Evolutionary conservation across 2,113 vertebrate genomes (phyloP).

Genomic region (Turnix velox): DNA sequence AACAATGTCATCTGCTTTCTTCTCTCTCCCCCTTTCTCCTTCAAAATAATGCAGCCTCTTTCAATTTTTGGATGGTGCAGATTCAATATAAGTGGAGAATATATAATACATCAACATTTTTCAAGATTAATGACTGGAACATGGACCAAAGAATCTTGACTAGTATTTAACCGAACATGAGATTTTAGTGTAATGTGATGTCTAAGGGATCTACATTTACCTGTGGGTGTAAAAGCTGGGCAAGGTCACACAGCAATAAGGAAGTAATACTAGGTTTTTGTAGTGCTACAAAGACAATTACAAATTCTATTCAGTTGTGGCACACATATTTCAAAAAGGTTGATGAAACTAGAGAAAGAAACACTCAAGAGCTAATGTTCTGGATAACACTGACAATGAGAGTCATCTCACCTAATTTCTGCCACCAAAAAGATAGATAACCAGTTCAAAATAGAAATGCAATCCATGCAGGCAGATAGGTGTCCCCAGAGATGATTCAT

Average conservation of each 20-base stretch:
- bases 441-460: neutral
- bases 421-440: neutral
- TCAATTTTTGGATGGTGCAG: neutral
- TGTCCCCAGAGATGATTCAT: constrained; percentile 15
- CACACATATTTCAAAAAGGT: neutral
- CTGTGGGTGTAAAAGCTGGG: neutral
- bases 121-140: neutral
- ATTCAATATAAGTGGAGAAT: neutral
- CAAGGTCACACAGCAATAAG: neutral
- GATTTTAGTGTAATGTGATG: neutral
- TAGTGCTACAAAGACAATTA: neutral
- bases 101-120: neutral
- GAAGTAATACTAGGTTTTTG: neutral
- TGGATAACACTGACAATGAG: neutral
- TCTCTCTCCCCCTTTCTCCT: neutral
- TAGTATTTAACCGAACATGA: neutral
- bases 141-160: neutral
- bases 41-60: neutral
- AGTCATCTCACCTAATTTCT: neutral
- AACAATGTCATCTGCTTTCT: neutral
- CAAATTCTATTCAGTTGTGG: neutral
- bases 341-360: neutral
- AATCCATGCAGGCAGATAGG: neutral
- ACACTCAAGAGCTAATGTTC: neutral
- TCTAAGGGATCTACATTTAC: neutral